Percentiles rank a stretch among this genome's conserved stretches.
phyloP scores from a whole-genome alignment of 1,140 invertebrate genomes.

The Drosophila oshimai region DNA sequence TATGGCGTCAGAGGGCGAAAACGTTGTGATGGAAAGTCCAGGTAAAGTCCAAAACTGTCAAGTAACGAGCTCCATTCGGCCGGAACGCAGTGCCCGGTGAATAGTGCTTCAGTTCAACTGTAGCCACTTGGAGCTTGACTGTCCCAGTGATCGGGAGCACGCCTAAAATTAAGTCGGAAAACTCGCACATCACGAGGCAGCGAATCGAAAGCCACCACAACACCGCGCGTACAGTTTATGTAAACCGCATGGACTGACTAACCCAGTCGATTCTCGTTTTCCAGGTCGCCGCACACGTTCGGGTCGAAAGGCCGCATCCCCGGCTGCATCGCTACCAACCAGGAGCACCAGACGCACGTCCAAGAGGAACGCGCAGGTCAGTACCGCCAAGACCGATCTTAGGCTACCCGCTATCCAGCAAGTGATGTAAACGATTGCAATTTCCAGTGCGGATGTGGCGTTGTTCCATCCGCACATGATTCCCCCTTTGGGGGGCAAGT shows the following conservation, averaged over 20 bases:
- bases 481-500: slow-evolving; percentile 23
- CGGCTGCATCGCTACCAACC: slow-evolving; percentile 24
- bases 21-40: slow-evolving; percentile 64
- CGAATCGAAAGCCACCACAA: slow-evolving; percentile 1
- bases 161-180: background rate
- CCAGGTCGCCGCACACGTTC: slow-evolving; percentile 74
- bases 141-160: background rate
- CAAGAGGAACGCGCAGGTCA: slow-evolving; percentile 68
- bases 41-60: slow-evolving; percentile 48
- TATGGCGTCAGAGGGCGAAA: slow-evolving; percentile 76
- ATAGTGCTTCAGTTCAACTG: background rate
- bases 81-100: background rate
- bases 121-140: background rate
- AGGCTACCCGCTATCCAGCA: too few relatives aligned
- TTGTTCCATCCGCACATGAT: slow-evolving; percentile 80
- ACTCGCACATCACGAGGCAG: slow-evolving; percentile 50
- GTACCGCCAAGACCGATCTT: slow-evolving; percentile 34
- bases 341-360: slow-evolving; percentile 62
- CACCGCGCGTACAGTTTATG: slow-evolving; percentile 11
- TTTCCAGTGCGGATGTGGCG: slow-evolving; percentile 70
- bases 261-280: slow-evolving; percentile 5
- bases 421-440: slow-evolving; percentile 72
- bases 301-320: slow-evolving; percentile 52
- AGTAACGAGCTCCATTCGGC: background rate
- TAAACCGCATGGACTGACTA: slow-evolving; percentile 11